Evolutionary conservation across 2,797 vertebrate genomes (phyloP), one percentile per base, ranked within the genome.

Genomic region (Mus spretus): DNA sequence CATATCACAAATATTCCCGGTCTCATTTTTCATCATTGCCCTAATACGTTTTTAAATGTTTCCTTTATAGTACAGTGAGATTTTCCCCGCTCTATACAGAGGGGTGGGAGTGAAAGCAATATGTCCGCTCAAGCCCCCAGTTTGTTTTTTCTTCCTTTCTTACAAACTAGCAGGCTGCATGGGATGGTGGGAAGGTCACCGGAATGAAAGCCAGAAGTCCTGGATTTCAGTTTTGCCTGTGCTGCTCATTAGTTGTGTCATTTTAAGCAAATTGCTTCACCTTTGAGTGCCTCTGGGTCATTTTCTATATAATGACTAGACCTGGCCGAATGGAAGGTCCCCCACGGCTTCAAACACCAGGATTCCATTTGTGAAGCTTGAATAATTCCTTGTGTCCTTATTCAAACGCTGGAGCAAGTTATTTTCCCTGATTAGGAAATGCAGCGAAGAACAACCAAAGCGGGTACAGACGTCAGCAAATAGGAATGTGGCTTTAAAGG

Each of bases 41-140:
- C 28, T 44, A 55, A 91, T 96, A 97, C 4, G 57, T 90, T 97
- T 97, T 84, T 87, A 98, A 98, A 97, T 67, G 72, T 80, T 97
- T 98, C 89, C 79, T 96, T 96, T 93, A 97, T 92, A 92, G 96
- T 50, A 0, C 83, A 85, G 53, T 37, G 47, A 67, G 81, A 67
- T 40, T 97, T 97, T 96, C 74, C 94, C 95, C 22, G 63, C 55
- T 67, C 95, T 96, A 14, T 59, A 90, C 90, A 79, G 92, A 85
- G 86, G 89, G 2, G 57, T 57, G 80, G 95, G 75, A 98, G 97
- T 34, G 75, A 90, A 95, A 97, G 89, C 78, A 90, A 75, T 59
- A 77, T n/a, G 91, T 86, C 14, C 0, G 72, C 59, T 95, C 80
- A 87, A 53, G 83, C 82, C 87, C 94, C 96, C 57, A 37, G 37